Conservation (phyloP, 2,888 invertebrate species). For the Nematopogon swammerdamellus region DNA sequence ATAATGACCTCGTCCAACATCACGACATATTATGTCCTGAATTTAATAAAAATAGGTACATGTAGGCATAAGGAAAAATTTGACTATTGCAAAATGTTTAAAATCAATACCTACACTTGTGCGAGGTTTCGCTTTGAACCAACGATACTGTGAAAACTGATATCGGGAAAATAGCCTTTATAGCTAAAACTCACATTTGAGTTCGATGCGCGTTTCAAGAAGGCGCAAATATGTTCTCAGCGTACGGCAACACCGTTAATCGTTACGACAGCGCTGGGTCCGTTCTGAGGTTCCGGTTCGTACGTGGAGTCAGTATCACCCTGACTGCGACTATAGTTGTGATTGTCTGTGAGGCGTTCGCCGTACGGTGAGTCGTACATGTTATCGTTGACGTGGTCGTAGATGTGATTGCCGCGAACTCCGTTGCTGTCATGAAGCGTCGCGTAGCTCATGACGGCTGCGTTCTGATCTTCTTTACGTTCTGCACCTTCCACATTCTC, state of each 20-base stretch:
- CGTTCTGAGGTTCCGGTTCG: constrained; percentile 66
- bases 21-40: too few species aligned
- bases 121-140: too few species aligned
- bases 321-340: constrained; percentile 35
- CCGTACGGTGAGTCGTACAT: constrained; percentile 76
- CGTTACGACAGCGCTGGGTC: constrained; percentile 64
- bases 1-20: too few species aligned
- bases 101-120: too few species aligned
- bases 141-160: too few species aligned
- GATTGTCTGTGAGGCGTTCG: constrained; percentile 51
- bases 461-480: constrained; percentile 80
- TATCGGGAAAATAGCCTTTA: too few species aligned
- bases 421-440: constrained; percentile 67
- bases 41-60: too few species aligned
- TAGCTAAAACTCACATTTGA: too few species aligned
- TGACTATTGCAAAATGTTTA: too few species aligned
- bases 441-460: constrained; percentile 87
- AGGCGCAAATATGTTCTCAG: constrained; percentile 30
- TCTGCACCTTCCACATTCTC: constrained; percentile 86
- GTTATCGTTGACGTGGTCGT: constrained; percentile 61
- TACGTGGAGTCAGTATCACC: constrained; percentile 52
- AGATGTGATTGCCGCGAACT: constrained; percentile 35
- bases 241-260: constrained; percentile 88
- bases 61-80: too few species aligned
- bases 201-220: too few species aligned